These are phyloP conservation scores for Zenarchopterus dispar DNA, from an alignment of 2,797 vertebrate genomes.

Conservation along the genomic window DNA sequence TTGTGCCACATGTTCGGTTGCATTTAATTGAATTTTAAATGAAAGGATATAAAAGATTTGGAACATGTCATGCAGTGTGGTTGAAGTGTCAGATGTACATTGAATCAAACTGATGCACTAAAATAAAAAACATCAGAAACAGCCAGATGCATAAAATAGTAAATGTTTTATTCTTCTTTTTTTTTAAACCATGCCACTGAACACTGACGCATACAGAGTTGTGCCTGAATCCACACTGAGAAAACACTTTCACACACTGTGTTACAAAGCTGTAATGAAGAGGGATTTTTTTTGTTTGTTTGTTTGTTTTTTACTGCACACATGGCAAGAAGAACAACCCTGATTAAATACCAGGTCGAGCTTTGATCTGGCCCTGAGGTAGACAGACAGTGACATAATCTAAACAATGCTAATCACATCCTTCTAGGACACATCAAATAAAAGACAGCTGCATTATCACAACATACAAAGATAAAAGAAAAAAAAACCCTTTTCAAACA, in stretches of 20 bases:
- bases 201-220: slow-evolving; percentile 96
- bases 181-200: slow-evolving; percentile 88
- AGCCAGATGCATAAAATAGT: slow-evolving; percentile 86
- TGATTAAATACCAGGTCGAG: slow-evolving; percentile 92
- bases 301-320: slow-evolving; percentile 71
- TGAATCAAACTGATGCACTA: background rate
- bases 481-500: slow-evolving; percentile 74
- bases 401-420: slow-evolving; percentile 83
- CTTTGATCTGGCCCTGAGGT: slow-evolving; percentile 99
- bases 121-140: slow-evolving; percentile 15
- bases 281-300: slow-evolving; percentile 59
- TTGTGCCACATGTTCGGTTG: background rate
- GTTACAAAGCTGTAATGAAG: slow-evolving; percentile 86
- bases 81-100: background rate
- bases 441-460: slow-evolving; percentile 84
- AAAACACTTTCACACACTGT: slow-evolving; percentile 83
- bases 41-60: background rate
- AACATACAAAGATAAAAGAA: slow-evolving; percentile 86
- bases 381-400: slow-evolving; percentile 97
- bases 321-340: slow-evolving; percentile 86
- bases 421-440: slow-evolving; percentile 82
- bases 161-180: slow-evolving; percentile 82
- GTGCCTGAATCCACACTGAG: slow-evolving; percentile 92
- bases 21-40: background rate
- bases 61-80: background rate